These are phyloP conservation scores for Phenganax subtilis DNA, from an alignment of 92 coral and sea anemone species.

Conservation along the genomic window DNA sequence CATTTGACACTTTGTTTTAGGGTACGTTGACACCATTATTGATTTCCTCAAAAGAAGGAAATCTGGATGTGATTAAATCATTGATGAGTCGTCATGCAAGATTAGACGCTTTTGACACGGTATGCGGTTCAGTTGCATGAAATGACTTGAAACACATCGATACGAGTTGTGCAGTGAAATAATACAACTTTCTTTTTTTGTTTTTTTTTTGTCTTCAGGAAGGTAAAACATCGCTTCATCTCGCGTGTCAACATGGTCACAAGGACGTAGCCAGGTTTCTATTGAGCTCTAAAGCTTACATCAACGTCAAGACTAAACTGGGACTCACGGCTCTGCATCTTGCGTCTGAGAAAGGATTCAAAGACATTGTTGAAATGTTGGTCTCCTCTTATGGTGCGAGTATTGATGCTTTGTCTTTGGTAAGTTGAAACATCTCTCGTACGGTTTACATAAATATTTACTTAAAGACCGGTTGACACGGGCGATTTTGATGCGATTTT, in stretches of 20 bases:
- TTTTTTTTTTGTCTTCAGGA: constrained; percentile 48
- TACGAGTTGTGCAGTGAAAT: background rate
- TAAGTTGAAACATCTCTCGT: constrained; percentile 31
- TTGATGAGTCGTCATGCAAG: constrained; percentile 80
- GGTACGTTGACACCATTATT: constrained; percentile 77
- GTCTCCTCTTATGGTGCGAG: constrained; percentile 74
- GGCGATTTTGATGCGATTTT: too few species aligned
- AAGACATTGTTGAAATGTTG: constrained; percentile 82
- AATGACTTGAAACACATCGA: background rate
- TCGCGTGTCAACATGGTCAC: constrained; percentile 92
- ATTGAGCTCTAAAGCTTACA: constrained; percentile 82
- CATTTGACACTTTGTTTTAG: constrained; percentile 43
- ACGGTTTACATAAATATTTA: too few species aligned
- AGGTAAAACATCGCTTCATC: constrained; percentile 80
- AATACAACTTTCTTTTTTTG: background rate
- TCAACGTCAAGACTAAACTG: constrained; percentile 93
- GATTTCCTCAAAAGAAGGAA: constrained; percentile 85
- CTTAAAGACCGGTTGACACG: too few species aligned
- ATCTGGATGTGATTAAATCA: constrained; percentile 74
- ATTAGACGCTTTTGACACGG: constrained; percentile 90
- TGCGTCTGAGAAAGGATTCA: constrained; percentile 85
- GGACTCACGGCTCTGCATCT: constrained; percentile 90
- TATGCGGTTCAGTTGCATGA: constrained; percentile 18
- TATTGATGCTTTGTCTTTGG: constrained; percentile 96
- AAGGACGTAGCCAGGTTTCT: constrained; percentile 74